Conservation (phyloP, 2,888 invertebrate species). For the Selenia dentaria region DNA sequence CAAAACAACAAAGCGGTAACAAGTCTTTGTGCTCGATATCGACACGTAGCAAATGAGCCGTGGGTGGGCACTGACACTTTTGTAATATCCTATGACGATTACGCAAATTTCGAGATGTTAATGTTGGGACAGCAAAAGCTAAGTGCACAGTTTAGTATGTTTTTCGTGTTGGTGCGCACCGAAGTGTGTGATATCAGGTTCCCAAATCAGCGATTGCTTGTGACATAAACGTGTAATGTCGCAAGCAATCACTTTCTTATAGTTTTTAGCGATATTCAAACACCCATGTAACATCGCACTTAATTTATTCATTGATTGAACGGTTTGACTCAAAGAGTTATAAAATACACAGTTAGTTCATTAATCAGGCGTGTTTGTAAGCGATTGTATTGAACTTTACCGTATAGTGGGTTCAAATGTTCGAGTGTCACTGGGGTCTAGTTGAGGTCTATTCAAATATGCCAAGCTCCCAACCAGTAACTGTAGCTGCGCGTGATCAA, state of each 20-base stretch:
- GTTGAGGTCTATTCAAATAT: conserved; percentile 22
- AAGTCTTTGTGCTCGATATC: conserved; percentile 30
- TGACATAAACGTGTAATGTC: neutral
- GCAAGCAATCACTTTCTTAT: conserved; percentile 4
- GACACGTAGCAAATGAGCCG: conserved; percentile 18
- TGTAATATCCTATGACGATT: conserved; percentile 11
- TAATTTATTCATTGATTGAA: conserved; percentile 12
- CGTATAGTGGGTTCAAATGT: conserved; percentile 65
- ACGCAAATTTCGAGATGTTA: conserved; percentile 8
- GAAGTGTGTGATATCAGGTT: conserved; percentile 2
- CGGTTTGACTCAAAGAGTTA: neutral
- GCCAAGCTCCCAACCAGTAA: neutral
- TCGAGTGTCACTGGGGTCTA: conserved; percentile 53
- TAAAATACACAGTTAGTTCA: conserved; percentile 17
- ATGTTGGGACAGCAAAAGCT: too few relatives aligned
- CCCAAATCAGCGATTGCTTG: conserved; percentile 17
- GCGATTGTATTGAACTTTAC: conserved; percentile 45
- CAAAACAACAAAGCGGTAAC: conserved; percentile 51
- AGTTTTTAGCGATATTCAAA: conserved; percentile 10
- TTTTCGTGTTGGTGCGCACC: too few relatives aligned
- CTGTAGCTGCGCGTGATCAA: too few relatives aligned
- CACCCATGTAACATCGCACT: conserved; percentile 5
- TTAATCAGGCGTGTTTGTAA: conserved; percentile 25
- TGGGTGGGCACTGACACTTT: conserved; percentile 25
- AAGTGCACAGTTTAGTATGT: neutral